These are phyloP conservation scores for Xiphorhynchus elegans DNA, from an alignment of 2,113 vertebrate species.

Conservation along the genomic window DNA sequence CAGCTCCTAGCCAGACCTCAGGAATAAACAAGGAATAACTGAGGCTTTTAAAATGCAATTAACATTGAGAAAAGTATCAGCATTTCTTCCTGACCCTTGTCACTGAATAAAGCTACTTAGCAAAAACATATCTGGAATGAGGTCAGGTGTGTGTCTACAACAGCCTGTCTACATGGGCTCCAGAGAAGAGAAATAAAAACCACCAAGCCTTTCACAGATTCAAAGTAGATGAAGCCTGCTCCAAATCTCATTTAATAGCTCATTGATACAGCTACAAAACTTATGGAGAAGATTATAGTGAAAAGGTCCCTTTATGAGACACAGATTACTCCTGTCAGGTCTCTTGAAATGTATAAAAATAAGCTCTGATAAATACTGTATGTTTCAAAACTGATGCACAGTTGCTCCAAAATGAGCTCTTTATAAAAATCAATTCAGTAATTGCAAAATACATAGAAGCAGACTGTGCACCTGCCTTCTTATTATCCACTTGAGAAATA, in stretches of 20 bases:
- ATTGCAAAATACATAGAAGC: not conserved
- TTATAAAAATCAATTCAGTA: constrained; percentile 9
- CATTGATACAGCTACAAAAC: not conserved
- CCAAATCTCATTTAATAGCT: not conserved
- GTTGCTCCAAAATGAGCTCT: not conserved
- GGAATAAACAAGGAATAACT: not conserved
- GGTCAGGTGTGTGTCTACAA: not conserved
- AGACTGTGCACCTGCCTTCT: not conserved
- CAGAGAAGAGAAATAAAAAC: not conserved
- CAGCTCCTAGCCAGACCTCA: not conserved
- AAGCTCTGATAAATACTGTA: not conserved
- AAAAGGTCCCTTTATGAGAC: not conserved
- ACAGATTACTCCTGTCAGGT: not conserved
- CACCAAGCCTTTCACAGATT: not conserved
- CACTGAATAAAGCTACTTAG: not conserved
- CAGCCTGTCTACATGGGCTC: not conserved
- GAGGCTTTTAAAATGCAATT: not conserved
- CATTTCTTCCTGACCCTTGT: not conserved
- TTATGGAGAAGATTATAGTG: not conserved
- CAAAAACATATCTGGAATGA: not conserved
- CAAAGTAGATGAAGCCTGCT: not conserved
- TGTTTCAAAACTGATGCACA: not conserved
- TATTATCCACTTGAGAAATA: not conserved
- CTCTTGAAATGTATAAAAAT: not conserved
- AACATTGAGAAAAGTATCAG: not conserved